Evolutionary conservation across 2,888 invertebrate species (phyloP).

Genomic region (Ormyrus labotus): DNA sequence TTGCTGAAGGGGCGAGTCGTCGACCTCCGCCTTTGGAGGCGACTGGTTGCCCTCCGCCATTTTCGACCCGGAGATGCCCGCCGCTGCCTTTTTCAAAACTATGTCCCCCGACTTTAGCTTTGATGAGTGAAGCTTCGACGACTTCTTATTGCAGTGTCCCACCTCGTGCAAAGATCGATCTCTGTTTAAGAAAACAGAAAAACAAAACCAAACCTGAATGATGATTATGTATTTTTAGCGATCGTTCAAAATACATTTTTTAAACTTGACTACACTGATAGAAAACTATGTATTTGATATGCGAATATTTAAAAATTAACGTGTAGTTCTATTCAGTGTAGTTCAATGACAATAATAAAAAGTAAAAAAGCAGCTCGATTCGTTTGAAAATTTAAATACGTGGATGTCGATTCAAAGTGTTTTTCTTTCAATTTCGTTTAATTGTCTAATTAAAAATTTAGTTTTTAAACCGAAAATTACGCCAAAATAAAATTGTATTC

Average conservation of each 20-base stretch:
- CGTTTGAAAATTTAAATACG: no score
- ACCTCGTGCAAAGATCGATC: slow-evolving; percentile 53
- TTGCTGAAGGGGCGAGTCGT: slow-evolving; percentile 94
- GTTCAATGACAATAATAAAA: not conserved
- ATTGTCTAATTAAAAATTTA: no score
- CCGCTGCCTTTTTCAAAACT: slow-evolving; percentile 65
- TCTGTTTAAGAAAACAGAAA: slow-evolving; percentile 37
- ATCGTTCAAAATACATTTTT: no score
- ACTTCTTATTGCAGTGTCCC: slow-evolving; percentile 66
- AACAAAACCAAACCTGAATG: not conserved
- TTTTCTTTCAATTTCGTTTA: not conserved
- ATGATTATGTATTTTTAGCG: no score
- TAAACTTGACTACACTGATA: no score
- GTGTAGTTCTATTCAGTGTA: not conserved
- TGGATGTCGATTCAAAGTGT: not conserved
- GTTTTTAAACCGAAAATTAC: no score
- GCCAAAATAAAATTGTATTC: no score
- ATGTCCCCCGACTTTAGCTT: slow-evolving; percentile 68
- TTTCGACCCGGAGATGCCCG: slow-evolving; percentile 65
- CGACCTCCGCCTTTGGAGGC: slow-evolving; percentile 94
- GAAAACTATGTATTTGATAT: no score
- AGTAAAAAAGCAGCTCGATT: no score
- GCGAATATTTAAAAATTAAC: no score
- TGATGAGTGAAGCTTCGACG: slow-evolving; percentile 65
- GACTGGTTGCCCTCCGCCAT: slow-evolving; percentile 79